Conservation (phyloP, 30 jellyfish, hydroid and myxozoan genomes). For the Phacellophora camtschatica region DNA sequence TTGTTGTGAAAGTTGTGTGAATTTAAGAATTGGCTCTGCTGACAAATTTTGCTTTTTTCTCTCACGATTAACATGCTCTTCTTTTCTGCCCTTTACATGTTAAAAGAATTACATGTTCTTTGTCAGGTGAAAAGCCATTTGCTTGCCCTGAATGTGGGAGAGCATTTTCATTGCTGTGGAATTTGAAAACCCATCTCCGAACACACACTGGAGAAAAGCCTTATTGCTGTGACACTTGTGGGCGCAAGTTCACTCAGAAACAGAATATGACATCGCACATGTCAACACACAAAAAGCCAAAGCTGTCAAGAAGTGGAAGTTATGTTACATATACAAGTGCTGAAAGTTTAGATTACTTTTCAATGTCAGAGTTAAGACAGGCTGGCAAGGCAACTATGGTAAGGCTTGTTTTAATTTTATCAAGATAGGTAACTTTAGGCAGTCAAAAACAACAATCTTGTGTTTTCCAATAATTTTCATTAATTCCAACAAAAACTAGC, state of each 20-base stretch:
- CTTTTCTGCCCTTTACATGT: too few relatives aligned
- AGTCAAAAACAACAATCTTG: too few relatives aligned
- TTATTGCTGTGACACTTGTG: conserved; percentile 95
- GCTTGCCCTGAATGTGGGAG: conserved; percentile 99
- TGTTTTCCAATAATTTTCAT: too few relatives aligned
- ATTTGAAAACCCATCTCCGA: conserved; percentile 93
- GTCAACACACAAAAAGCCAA: conserved; percentile 98
- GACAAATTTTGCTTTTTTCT: too few relatives aligned
- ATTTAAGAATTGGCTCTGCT: too few relatives aligned
- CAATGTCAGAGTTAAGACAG: conserved; percentile 43
- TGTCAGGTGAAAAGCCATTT: conserved; percentile 94
- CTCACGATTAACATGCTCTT: too few relatives aligned
- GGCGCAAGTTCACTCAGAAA: conserved; percentile 97
- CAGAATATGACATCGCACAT: conserved; percentile 99
- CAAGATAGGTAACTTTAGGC: too few relatives aligned
- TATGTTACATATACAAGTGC: conserved; percentile 39
- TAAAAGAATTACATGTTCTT: too few relatives aligned
- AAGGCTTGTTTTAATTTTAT: too few relatives aligned
- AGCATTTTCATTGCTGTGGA: conserved; percentile 96
- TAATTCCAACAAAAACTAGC: too few relatives aligned
- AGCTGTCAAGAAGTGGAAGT: conserved; percentile 73
- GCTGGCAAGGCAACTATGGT: conserved; percentile 60
- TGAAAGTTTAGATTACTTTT: conserved; percentile 46
- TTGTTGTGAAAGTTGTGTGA: too few relatives aligned
- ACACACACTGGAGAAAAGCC: conserved; percentile 99